These are phyloP conservation scores for Microcebus tavaratra DNA, from an alignment of 2,113 vertebrate genomes.

Conservation along the genomic window DNA sequence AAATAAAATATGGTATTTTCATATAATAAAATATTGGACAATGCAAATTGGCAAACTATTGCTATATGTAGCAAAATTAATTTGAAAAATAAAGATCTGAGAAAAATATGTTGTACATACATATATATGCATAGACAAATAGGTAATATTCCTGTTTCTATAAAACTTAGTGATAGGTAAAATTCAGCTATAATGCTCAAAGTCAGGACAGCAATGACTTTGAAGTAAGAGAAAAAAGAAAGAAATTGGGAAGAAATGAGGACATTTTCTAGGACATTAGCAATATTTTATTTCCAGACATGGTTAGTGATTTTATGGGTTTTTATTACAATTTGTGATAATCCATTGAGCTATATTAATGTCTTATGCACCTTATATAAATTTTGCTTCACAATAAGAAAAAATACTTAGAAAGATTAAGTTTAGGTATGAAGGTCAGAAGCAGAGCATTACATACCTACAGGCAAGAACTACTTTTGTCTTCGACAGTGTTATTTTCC, in stretches of 20 bases:
- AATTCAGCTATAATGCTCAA: background rate
- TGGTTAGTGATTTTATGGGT: background rate
- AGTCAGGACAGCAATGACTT: background rate
- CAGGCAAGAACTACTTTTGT: background rate
- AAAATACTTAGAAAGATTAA: background rate
- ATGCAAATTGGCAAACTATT: background rate
- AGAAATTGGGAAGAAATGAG: background rate
- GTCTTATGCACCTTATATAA: background rate
- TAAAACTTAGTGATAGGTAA: background rate
- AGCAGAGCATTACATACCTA: background rate
- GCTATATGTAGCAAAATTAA: background rate
- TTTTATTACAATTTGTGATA: background rate
- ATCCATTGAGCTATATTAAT: background rate
- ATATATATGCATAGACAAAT: background rate
- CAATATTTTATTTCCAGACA: background rate
- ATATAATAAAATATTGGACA: background rate
- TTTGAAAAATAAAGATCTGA: background rate
- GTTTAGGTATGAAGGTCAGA: background rate
- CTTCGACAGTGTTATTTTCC: background rate
- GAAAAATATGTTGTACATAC: background rate
- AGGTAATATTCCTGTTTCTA: background rate
- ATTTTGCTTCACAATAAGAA: background rate
- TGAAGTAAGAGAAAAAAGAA: background rate
- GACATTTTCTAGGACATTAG: background rate
- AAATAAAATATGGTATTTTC: background rate